Percentiles rank a stretch among this genome's conserved stretches.
Conservation (phyloP, 1,140 invertebrate genomes). For the Heterodera schachtii region DNA sequence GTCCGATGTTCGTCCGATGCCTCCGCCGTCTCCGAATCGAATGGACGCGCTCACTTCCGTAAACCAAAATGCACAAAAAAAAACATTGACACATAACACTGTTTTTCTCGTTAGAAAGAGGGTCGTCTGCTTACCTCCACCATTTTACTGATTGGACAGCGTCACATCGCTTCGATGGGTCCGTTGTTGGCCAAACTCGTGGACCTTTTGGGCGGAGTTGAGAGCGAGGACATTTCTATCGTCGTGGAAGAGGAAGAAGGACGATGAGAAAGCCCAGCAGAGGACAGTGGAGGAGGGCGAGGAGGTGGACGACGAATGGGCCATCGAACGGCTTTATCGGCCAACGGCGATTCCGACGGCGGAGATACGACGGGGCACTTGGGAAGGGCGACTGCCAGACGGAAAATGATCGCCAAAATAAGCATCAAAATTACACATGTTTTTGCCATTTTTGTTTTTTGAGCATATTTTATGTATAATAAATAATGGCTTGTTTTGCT, state of each 20-base stretch:
- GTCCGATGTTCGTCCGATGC: neutral
- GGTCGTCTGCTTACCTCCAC: slow-evolving; percentile 15
- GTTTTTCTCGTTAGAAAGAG: slow-evolving; percentile 15
- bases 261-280: neutral
- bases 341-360: slow-evolving; percentile 15
- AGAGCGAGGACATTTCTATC: neutral
- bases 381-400: too few species aligned
- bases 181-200: slow-evolving; percentile 17
- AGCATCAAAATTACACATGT: too few species aligned
- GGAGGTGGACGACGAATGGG: slow-evolving; percentile 24
- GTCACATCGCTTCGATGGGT: slow-evolving; percentile 20
- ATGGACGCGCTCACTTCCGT: slow-evolving; percentile 14
- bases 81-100: neutral
- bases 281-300: slow-evolving; percentile 1
- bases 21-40: neutral
- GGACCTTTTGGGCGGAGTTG: neutral
- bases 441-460: too few species aligned
- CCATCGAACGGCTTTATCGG: slow-evolving; percentile 16
- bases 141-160: slow-evolving; percentile 9
- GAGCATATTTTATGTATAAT: too few species aligned
- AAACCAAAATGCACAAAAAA: neutral
- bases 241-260: neutral
- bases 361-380: neutral
- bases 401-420: too few species aligned
- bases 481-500: too few species aligned